Conservation (phyloP, 2,797 vertebrate species). For the Molothrus ater region DNA sequence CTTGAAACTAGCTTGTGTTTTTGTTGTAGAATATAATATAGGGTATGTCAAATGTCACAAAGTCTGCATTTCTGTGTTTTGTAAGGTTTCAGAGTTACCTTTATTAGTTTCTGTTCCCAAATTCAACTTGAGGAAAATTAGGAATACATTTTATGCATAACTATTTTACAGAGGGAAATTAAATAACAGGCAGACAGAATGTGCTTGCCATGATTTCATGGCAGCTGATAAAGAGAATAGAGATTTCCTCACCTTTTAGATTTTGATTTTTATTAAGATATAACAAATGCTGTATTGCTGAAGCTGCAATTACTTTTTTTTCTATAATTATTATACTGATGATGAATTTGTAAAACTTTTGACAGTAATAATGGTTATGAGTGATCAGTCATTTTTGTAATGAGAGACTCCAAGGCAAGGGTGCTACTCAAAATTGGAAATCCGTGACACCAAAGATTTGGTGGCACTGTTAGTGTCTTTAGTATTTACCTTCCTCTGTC, state of each 20-base stretch:
- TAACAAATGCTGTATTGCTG: background rate
- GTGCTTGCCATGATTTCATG: background rate
- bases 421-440: background rate
- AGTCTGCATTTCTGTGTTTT: background rate
- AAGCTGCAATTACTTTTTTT: background rate
- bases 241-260: background rate
- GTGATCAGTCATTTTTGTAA: background rate
- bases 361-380: background rate
- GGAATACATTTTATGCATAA: background rate
- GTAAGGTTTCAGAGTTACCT: background rate
- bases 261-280: background rate
- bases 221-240: background rate
- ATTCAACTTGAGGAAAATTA: background rate
- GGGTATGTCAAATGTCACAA: background rate
- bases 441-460: background rate
- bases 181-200: background rate
- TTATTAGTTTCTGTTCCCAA: background rate
- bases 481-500: background rate
- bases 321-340: background rate
- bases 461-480: background rate
- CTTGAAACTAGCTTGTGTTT: background rate
- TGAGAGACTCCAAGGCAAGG: background rate
- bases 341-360: background rate
- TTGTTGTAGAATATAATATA: background rate
- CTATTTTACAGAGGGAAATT: background rate